These are phyloP conservation scores for Sussaba pulchella DNA, from an alignment of 2,888 invertebrate species.

Conservation along the genomic window DNA sequence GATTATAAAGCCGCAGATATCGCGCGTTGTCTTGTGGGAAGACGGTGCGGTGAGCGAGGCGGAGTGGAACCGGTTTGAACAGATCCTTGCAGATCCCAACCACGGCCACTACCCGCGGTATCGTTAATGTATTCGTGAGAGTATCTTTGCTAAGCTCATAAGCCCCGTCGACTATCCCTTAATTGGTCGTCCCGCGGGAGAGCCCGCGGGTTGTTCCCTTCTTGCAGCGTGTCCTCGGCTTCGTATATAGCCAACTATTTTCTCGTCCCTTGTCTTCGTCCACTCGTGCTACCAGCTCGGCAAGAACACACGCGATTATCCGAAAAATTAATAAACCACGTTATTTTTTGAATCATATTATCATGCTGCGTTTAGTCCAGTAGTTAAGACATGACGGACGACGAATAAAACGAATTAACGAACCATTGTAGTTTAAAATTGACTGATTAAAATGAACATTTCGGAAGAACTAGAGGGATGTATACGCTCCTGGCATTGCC, in stretches of 20 bases:
- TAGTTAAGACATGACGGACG: too few relatives aligned
- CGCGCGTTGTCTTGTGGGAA: constrained; percentile 66
- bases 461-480: too few relatives aligned
- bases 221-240: constrained; percentile 64
- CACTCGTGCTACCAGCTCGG: not conserved
- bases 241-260: constrained; percentile 34
- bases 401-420: too few relatives aligned
- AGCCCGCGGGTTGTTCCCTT: constrained; percentile 57
- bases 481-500: too few relatives aligned
- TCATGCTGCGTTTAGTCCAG: not conserved
- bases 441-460: too few relatives aligned
- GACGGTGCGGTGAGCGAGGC: constrained; percentile 55
- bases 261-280: constrained; percentile 6
- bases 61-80: constrained; percentile 43
- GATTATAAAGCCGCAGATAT: constrained; percentile 63
- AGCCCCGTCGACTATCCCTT: constrained; percentile 74
- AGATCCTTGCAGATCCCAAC: constrained; percentile 55
- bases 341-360: constrained; percentile 23
- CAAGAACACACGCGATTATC: not conserved
- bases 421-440: too few relatives aligned
- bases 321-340: constrained; percentile 27
- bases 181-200: constrained; percentile 73
- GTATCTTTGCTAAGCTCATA: constrained; percentile 73
- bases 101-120: constrained; percentile 68
- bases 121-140: constrained; percentile 71